Evolutionary conservation across 2,888 invertebrate genomes (phyloP), one percentile per base, ranked within the genome.

Genomic region (Pammene fasciana): DNA sequence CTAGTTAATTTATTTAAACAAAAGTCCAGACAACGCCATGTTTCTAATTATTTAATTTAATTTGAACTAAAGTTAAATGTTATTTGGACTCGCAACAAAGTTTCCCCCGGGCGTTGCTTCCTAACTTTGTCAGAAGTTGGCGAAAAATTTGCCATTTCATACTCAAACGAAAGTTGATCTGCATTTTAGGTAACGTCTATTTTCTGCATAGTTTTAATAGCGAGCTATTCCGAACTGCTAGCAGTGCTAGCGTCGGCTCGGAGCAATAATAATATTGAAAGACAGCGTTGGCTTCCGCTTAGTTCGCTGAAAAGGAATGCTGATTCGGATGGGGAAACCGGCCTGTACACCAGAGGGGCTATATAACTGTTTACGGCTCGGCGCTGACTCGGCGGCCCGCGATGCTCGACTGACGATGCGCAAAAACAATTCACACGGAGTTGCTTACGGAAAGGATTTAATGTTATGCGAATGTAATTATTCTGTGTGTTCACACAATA

Each of bases 271-370:
- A 83, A 82, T 84, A 85, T 79, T 81, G 80, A 83, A 82, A 84
- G 84, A 84, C 81, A 82, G 80, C 76, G 82, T 76, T 73, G 75
- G 81, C 79, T 86, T 86, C 85, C 83, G 85, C 83, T 79, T 81
- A 77, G 80, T 75, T 78, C 74, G 82, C 82, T 77, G 76, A 74
- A 79, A 75, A 80, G 81, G 81, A 83, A 84, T 82, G 83, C 85
- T 83, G 83, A 85, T 79, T 79, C 78, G 76, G 76, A 77, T 72
- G 74, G 74, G 70, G 73, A 74, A 74, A 72, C 73, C 75, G 72
- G 76, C 74, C 73, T 61, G 75, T 67, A 61, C 64, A 70, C 70
- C 72, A 26, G 66, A 67, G 67, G 41, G 73, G 26, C 2, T 65
- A 72, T 55, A 70, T 73, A 72, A 72, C 73, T 72, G 72, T 72